Evolutionary conservation across 2,113 vertebrate genomes (phyloP).

Genomic region (Rhea americana): DNA sequence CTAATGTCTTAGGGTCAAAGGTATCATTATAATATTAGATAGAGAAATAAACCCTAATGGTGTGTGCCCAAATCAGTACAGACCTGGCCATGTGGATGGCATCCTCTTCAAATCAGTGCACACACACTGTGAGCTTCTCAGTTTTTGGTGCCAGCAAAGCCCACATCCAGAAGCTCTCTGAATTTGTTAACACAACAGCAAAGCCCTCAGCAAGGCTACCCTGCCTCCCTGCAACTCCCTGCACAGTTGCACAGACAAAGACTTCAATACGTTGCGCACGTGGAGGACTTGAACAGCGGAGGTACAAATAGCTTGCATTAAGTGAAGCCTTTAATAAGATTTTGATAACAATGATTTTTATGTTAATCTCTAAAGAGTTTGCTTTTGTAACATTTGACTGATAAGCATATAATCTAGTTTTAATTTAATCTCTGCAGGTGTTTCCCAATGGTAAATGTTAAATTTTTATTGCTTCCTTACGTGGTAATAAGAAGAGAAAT

Average conservation of each 20-base stretch:
- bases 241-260: neutral
- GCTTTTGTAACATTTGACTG: slow-evolving; percentile 54
- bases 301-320: neutral
- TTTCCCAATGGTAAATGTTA: slow-evolving; percentile 64
- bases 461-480: slow-evolving; percentile 62
- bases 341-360: slow-evolving; percentile 53
- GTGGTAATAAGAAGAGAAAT: slow-evolving; percentile 36
- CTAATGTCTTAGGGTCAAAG: neutral
- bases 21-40: neutral
- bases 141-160: fast-evolving
- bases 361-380: slow-evolving; percentile 60
- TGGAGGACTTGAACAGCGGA: neutral
- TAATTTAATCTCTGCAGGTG: slow-evolving; percentile 71
- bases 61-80: neutral
- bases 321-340: slow-evolving; percentile 65
- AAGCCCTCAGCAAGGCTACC: neutral
- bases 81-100: neutral
- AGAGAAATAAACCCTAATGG: neutral
- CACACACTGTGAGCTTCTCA: neutral
- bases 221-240: neutral
- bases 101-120: neutral
- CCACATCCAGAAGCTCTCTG: neutral
- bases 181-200: neutral
- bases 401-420: slow-evolving; percentile 67
- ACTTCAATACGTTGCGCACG: neutral